A percentile compares a stretch with the other conserved stretches of the same genome.
Evolutionary conservation across 2,797 vertebrate genomes (phyloP).

Genomic region (Apogon talboti): DNA sequence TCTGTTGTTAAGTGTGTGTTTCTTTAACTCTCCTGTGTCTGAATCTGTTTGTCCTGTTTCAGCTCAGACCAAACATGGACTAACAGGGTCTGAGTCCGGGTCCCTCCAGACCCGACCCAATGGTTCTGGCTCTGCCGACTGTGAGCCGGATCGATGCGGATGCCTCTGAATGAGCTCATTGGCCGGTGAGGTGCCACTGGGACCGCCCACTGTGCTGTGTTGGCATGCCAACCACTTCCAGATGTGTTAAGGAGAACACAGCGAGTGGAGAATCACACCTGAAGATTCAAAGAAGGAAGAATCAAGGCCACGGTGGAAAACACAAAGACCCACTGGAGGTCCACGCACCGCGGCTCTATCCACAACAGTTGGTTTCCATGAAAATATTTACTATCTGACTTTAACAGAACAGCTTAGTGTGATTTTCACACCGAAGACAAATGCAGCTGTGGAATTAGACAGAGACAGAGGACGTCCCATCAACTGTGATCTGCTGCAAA

Average conservation of each 20-base stretch:
- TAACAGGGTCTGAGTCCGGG: too few relatives aligned
- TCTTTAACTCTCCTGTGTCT: too few relatives aligned
- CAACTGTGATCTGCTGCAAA: slow-evolving; percentile 56
- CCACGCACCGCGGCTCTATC: slow-evolving; percentile 21
- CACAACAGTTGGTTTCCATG: slow-evolving; percentile 38
- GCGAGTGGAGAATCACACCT: slow-evolving; percentile 44
- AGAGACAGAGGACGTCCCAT: slow-evolving; percentile 38
- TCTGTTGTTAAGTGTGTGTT: too few relatives aligned
- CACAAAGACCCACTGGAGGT: background rate
- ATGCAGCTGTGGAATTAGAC: slow-evolving; percentile 61
- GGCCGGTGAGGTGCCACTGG: slow-evolving; percentile 13
- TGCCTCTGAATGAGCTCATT: slow-evolving; percentile 19
- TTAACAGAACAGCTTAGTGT: slow-evolving; percentile 33
- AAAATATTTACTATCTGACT: slow-evolving; percentile 31
- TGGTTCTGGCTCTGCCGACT: background rate
- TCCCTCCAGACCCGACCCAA: background rate
- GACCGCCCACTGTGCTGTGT: slow-evolving; percentile 31
- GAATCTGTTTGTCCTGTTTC: too few relatives aligned
- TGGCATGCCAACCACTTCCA: slow-evolving; percentile 32
- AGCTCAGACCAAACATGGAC: too few relatives aligned
- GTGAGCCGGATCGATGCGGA: slow-evolving; percentile 5
- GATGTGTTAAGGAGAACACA: slow-evolving; percentile 24
- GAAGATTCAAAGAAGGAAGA: slow-evolving; percentile 38
- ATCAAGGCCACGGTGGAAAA: slow-evolving; percentile 35
- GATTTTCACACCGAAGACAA: slow-evolving; percentile 21